Evolutionary conservation across 2,113 vertebrate genomes (phyloP), one percentile per base, ranked within the genome.

Genomic region (Melanerpes aurifrons): DNA sequence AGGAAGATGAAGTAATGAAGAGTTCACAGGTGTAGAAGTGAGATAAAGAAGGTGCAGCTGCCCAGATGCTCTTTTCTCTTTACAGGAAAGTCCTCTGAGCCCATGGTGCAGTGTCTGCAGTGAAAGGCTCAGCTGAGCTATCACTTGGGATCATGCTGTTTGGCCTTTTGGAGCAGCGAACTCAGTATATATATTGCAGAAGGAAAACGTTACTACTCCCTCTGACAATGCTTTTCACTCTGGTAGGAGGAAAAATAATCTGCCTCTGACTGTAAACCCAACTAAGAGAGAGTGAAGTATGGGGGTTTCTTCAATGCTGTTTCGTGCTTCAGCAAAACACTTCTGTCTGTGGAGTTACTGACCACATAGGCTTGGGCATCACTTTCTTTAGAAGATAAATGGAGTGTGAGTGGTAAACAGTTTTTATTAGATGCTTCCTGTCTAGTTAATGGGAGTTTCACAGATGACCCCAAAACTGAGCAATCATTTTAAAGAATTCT

Each of bases 11-110:
- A 56, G 53, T 58, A 93, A 43, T 32, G 32, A 69, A 80, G 80
- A 92, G 69, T 66, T 87, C 69, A 77, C 87, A 94, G 95, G 89
- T 96, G 83, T 4, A 74, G 21, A 81, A 71, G 32, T 48, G 75
- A 90, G 95, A 96, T 95, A 93, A 96, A 81, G 77, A 72, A 93
- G 70, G 78, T 45, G 24, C n/a, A 77, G 64, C 28, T 70, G 67
- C 18, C 70, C 13, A 61, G 72, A 28, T 31, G 14, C 32, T 92
- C 26, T 75, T 81, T 64, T 66, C 20, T 81, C 37, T 80, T 48
- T 63, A 61, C n/a, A 73, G 26, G 53, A 24, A 75, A 69, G 71
- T 35, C 75, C n/a, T 66, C 35, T 48, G 79, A 72, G 76, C 47
- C 35, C 40, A 8, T 0, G 0, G 40, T 35, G 22, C 12, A n/a